Evolutionary conservation across 2,888 invertebrate genomes (phyloP).

Genomic region (Hirtodrosophila duncani): DNA sequence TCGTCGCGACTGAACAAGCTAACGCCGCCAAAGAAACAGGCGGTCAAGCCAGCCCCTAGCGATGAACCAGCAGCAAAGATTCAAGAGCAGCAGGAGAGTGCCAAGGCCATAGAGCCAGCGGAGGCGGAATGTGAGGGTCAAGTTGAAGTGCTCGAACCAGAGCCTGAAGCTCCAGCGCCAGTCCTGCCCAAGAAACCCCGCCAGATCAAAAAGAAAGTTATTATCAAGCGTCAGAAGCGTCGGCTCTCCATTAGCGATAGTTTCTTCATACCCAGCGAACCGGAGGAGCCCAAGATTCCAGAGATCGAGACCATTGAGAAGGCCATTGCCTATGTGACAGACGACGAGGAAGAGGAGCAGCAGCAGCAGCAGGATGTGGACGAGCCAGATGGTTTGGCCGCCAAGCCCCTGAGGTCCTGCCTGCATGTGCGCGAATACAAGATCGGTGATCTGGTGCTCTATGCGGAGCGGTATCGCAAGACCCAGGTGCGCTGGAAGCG

Average conservation of each 20-base stretch:
- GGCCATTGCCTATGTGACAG: slow-evolving; percentile 70
- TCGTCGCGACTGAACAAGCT: slow-evolving; percentile 45
- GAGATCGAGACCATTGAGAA: slow-evolving; percentile 76
- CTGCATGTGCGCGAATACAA: slow-evolving; percentile 74
- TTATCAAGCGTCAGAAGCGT: slow-evolving; percentile 76
- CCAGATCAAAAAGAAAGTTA: slow-evolving; percentile 76
- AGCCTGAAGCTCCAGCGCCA: slow-evolving; percentile 19
- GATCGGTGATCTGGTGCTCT: slow-evolving; percentile 75
- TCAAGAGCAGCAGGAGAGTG: background rate
- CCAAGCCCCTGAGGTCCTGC: slow-evolving; percentile 70
- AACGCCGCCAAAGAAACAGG: slow-evolving; percentile 54
- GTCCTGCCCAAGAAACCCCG: slow-evolving; percentile 70
- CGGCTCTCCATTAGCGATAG: slow-evolving; percentile 73
- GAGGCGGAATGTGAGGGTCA: slow-evolving; percentile 17
- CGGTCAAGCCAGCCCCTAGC: slow-evolving; percentile 25
- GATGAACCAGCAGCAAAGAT: slow-evolving; percentile 17
- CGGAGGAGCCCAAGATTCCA: slow-evolving; percentile 50
- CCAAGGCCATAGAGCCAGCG: background rate
- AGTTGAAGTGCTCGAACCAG: slow-evolving; percentile 16
- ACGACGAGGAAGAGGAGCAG: slow-evolving; percentile 50
- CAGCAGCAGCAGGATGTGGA: slow-evolving; percentile 34
- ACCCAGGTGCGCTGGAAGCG: slow-evolving; percentile 76
- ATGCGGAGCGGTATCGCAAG: slow-evolving; percentile 75
- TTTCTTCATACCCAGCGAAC: slow-evolving; percentile 66
- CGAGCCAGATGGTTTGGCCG: no score